These are phyloP conservation scores for Campoletis raptor DNA, from an alignment of 2,888 invertebrate genomes.

Conservation along the genomic window DNA sequence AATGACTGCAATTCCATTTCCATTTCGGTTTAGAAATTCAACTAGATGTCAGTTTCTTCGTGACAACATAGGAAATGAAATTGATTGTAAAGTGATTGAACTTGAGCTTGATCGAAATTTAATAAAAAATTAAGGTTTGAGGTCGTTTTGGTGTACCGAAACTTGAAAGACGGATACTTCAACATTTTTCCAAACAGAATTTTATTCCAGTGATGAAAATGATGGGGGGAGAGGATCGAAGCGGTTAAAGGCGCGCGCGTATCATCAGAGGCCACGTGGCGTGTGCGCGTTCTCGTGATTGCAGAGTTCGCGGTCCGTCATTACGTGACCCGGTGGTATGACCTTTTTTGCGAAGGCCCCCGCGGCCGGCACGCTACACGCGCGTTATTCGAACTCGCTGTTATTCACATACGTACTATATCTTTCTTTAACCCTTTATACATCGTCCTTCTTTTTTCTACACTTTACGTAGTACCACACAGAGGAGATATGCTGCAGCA, in stretches of 20 bases:
- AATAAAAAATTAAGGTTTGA: background rate
- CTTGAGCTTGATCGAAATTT: no score
- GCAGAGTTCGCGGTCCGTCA: constrained; percentile 82
- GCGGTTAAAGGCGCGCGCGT: constrained; percentile 69
- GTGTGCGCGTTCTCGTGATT: constrained; percentile 83
- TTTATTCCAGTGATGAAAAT: constrained; percentile 33
- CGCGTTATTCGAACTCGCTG: constrained; percentile 41
- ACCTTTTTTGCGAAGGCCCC: constrained; percentile 81
- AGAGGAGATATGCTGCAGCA: constrained; percentile 5
- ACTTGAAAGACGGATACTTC: background rate
- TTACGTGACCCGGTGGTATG: constrained; percentile 81
- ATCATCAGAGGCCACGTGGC: constrained; percentile 81
- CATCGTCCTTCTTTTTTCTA: constrained; percentile 5
- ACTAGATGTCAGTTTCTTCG: no score
- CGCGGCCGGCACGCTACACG: constrained; percentile 74
- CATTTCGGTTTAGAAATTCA: no score
- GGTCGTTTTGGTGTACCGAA: background rate
- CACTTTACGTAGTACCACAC: background rate
- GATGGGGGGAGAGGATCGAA: constrained; percentile 59
- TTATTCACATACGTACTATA: constrained; percentile 23
- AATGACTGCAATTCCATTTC: no score
- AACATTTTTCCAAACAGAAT: background rate
- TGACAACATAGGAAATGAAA: no score
- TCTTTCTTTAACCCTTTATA: constrained; percentile 23
- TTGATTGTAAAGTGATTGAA: no score